phyloP scores from a whole-genome alignment of 2,888 invertebrate genomes.

The Drosophila mayaguana region DNA sequence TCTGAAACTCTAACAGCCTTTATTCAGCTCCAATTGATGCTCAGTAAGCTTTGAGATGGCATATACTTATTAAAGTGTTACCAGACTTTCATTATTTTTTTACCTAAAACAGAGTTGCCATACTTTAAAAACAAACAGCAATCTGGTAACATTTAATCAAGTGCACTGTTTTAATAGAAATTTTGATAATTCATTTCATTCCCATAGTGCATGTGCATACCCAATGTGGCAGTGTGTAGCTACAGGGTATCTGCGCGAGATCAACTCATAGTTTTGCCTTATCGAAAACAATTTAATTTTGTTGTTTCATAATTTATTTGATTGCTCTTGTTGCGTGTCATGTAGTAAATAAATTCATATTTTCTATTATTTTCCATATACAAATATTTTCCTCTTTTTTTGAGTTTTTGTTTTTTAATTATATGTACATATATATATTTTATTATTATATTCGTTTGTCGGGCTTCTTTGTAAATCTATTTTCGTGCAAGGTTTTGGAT shows the following conservation, averaged over 20 bases:
- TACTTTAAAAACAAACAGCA: background rate
- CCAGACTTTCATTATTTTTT: too few species aligned
- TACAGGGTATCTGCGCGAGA: constrained; percentile 1
- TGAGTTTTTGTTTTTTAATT: constrained; percentile 1
- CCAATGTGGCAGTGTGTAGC: background rate
- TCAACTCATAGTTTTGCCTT: constrained; percentile 11
- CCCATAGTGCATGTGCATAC: background rate
- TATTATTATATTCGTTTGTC: constrained; percentile 33
- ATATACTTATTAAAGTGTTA: too few species aligned
- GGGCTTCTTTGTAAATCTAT: constrained; percentile 49
- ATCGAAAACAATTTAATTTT: constrained; percentile 36
- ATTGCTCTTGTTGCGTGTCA: constrained; percentile 29
- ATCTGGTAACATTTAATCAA: background rate
- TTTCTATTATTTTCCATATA: constrained; percentile 32
- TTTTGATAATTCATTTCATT: background rate
- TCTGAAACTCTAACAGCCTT: background rate
- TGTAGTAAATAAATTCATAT: constrained; percentile 46
- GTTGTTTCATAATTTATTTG: constrained; percentile 28
- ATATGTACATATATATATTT: background rate
- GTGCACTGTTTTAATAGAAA: background rate
- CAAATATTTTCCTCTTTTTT: constrained; percentile 2
- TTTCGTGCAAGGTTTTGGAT: constrained; percentile 52
- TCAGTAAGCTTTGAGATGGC: too few species aligned
- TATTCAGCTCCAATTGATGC: too few species aligned
- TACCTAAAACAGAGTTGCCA: too few species aligned